Conservation (phyloP, 2,113 vertebrate species). For the Eudyptes chrysolophus region DNA sequence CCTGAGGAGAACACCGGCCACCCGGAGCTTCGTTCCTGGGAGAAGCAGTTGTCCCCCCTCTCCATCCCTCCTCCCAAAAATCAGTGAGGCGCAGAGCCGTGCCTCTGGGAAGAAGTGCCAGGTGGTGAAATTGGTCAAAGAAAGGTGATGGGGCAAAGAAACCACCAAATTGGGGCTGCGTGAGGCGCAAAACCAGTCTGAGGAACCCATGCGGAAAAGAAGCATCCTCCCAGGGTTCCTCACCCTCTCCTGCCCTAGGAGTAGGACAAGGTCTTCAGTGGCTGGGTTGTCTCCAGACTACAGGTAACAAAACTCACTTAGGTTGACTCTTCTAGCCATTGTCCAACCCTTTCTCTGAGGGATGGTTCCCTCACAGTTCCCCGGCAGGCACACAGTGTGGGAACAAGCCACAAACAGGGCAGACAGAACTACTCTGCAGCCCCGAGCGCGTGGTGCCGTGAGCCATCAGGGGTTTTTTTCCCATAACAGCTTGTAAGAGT, state of each 20-base stretch:
- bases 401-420: neutral
- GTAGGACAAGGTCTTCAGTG: neutral
- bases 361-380: neutral
- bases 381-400: neutral
- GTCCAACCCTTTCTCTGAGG: neutral
- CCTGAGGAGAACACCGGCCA: neutral
- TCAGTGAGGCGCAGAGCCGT: neutral
- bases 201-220: neutral
- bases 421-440: neutral
- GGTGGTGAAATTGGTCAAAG: neutral
- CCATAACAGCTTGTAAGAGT: neutral
- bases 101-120: neutral
- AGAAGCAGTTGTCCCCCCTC: neutral
- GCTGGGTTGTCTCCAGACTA: too few relatives aligned
- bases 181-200: neutral
- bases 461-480: neutral
- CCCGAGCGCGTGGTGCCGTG: fast-evolving
- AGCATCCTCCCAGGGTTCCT: neutral
- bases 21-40: neutral
- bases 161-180: fast-evolving
- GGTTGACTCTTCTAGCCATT: neutral
- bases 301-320: neutral
- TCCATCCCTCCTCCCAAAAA: neutral
- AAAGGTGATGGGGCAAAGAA: neutral
- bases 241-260: neutral